phyloP scores from a whole-genome alignment of 1,140 invertebrate species.

The Drosophila tristis region DNA sequence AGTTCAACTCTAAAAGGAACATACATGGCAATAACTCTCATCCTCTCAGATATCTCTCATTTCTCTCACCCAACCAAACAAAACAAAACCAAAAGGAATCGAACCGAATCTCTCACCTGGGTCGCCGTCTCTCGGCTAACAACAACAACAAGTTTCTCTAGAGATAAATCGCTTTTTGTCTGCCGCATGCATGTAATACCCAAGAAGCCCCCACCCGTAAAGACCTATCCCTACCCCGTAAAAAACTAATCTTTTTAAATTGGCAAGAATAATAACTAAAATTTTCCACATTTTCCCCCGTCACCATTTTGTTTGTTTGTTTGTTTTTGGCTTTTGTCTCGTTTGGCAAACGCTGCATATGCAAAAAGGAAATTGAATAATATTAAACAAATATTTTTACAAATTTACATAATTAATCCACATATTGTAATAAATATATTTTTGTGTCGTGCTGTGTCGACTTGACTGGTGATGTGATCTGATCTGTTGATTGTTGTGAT shows the following conservation, averaged over 20 bases:
- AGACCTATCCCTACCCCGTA: constrained; percentile 1
- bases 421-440: constrained; percentile 26
- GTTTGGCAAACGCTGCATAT: constrained; percentile 63
- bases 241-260: constrained; percentile 4
- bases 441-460: constrained; percentile 45
- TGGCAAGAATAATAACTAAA: constrained; percentile 25
- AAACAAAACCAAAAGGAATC: no score
- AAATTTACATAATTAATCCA: constrained; percentile 25
- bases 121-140: constrained; percentile 25
- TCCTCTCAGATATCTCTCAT: constrained; percentile 39
- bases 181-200: constrained; percentile 27
- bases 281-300: constrained; percentile 73
- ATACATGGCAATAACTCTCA: constrained; percentile 25
- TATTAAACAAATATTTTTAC: constrained; percentile 9
- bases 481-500: constrained; percentile 45
- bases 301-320: constrained; percentile 22
- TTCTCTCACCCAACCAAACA: constrained; percentile 6
- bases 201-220: background rate
- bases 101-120: background rate
- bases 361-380: constrained; percentile 37
- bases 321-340: constrained; percentile 38
- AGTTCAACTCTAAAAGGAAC: constrained; percentile 8
- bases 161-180: constrained; percentile 31
- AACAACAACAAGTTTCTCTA: constrained; percentile 32
- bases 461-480: constrained; percentile 30